A percentile compares a stretch with the other conserved stretches of the same genome.
These are phyloP conservation scores for Chelmon rostratus DNA, from an alignment of 2,797 vertebrate genomes.

Conservation along the genomic window DNA sequence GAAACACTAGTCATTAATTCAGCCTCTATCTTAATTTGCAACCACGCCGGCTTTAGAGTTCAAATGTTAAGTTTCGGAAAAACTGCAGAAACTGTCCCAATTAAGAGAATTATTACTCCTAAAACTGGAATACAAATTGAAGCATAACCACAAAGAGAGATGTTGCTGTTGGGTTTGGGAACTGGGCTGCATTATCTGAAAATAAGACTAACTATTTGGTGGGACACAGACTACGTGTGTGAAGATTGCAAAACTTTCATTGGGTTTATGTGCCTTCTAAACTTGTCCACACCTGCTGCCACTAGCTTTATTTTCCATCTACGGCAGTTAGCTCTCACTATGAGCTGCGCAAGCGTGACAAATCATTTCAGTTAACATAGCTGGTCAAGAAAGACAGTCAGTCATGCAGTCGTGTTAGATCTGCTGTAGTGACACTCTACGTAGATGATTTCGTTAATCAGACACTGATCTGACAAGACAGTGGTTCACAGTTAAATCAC, in stretches of 20 bases:
- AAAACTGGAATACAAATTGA: constrained; percentile 21
- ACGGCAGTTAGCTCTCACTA: not conserved
- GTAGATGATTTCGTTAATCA: constrained; percentile 35
- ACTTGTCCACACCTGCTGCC: constrained; percentile 2
- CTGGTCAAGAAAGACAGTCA: constrained; percentile 33
- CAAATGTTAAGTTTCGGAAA: not conserved
- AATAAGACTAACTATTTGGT: constrained; percentile 14
- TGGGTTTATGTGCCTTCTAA: not conserved
- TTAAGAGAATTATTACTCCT: not conserved
- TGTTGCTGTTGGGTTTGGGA: constrained; percentile 53
- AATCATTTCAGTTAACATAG: constrained; percentile 26
- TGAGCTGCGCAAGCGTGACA: constrained; percentile 18
- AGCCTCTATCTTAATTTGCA: not conserved
- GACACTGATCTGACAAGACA: constrained; percentile 36
- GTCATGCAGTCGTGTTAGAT: constrained; percentile 66
- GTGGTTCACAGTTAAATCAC: constrained; percentile 23
- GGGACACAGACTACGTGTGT: constrained; percentile 22
- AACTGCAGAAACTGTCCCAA: not conserved
- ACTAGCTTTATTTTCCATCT: not conserved
- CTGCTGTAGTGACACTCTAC: constrained; percentile 29
- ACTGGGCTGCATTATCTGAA: not conserved
- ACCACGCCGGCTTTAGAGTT: not conserved
- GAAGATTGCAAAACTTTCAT: not conserved
- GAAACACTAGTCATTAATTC: not conserved
- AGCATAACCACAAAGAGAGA: constrained; percentile 74